Percentiles rank a stretch among this genome's conserved stretches.
phyloP scores from a whole-genome alignment of 2,888 invertebrate species.

The Philhelius pedissequus region DNA sequence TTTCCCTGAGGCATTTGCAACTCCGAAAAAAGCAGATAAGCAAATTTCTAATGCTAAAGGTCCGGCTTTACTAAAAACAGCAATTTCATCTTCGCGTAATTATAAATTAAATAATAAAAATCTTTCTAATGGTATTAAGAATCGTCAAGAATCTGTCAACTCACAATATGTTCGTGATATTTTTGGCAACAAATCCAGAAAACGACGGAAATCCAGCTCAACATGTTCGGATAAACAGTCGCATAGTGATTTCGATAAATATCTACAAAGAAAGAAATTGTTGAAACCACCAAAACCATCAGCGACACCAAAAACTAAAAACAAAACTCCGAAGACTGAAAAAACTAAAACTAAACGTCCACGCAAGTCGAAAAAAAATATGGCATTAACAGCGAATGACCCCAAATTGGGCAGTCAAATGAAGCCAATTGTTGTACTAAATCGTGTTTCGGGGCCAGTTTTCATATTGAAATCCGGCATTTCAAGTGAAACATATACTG shows the following conservation, averaged over 20 bases:
- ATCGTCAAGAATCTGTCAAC: constrained; percentile 4
- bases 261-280: constrained; percentile 14
- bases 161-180: background rate
- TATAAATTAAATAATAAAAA: background rate
- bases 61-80: background rate
- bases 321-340: background rate
- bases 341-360: background rate
- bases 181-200: background rate
- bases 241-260: constrained; percentile 44
- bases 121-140: background rate
- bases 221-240: background rate
- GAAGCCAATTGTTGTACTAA: constrained; percentile 34
- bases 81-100: background rate
- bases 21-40: background rate
- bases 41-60: background rate
- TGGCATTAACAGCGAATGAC: constrained; percentile 17
- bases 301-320: background rate
- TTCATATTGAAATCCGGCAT: background rate
- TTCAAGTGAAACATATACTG: background rate
- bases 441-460: constrained; percentile 7
- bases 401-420: constrained; percentile 11
- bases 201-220: constrained; percentile 3
- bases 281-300: background rate
- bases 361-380: background rate
- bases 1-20: constrained; percentile 32